A percentile compares a stretch with the other conserved stretches of the same genome.
phyloP scores from a whole-genome alignment of 2,113 vertebrate species.

The Pseudonaja textilis region DNA sequence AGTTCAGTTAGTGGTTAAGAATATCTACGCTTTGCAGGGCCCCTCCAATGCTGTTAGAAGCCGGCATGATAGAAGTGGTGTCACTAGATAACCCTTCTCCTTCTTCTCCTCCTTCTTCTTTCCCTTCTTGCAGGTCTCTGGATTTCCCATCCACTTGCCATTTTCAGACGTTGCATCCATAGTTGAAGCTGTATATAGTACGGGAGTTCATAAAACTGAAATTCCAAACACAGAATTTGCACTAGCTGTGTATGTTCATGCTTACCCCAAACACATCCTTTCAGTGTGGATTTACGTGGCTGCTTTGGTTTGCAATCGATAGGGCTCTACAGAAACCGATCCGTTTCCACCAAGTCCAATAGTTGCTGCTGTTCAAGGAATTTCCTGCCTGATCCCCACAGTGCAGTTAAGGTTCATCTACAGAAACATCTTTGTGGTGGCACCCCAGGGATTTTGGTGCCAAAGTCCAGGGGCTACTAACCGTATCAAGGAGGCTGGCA shows the following conservation, averaged over 20 bases:
- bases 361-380: not conserved
- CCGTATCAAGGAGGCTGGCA: not conserved
- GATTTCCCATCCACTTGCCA: constrained; percentile 90
- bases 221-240: constrained; percentile 88
- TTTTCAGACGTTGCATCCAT: constrained; percentile 89
- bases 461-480: not conserved
- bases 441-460: not conserved
- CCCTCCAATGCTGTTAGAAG: not conserved
- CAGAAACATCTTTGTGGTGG: not conserved
- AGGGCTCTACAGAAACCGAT: not conserved
- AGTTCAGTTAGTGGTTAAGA: not conserved
- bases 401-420: not conserved
- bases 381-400: not conserved
- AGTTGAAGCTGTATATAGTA: constrained; percentile 89
- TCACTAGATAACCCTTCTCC: not conserved
- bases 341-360: not conserved
- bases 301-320: constrained; percentile 81
- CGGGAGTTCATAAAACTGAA: constrained; percentile 86
- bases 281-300: constrained; percentile 96
- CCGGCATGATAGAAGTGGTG: not conserved
- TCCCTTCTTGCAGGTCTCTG: constrained; percentile 79
- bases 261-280: constrained; percentile 89
- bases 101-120: not conserved
- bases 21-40: not conserved
- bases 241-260: constrained; percentile 89